phyloP scores from a whole-genome alignment of 2,113 vertebrate species.

The Myiopsitta monachus region DNA sequence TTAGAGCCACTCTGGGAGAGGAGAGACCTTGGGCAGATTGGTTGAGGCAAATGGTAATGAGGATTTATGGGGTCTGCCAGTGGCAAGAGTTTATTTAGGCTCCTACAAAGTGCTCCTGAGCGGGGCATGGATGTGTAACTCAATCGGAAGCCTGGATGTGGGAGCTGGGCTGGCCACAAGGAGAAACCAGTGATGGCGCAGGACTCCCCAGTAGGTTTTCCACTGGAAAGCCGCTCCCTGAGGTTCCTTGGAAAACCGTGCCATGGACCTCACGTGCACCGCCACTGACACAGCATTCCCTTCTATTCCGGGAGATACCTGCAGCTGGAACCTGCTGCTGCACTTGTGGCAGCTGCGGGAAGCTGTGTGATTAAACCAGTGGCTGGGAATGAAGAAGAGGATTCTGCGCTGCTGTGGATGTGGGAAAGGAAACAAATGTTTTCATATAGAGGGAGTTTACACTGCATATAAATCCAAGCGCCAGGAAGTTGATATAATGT shows the following conservation, averaged over 20 bases:
- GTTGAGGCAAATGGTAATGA: neutral
- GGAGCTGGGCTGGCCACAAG: neutral
- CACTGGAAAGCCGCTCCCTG: neutral
- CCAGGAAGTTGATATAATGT: conserved; percentile 29
- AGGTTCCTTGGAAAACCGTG: neutral
- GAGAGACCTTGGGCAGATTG: neutral
- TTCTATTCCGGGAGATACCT: neutral
- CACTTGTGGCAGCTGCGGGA: neutral
- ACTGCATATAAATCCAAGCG: neutral
- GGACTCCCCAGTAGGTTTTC: accelerated
- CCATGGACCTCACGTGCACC: neutral
- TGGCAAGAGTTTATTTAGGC: neutral
- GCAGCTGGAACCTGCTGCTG: neutral
- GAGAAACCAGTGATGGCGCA: neutral
- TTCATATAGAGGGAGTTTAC: conserved; percentile 38
- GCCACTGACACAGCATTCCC: accelerated
- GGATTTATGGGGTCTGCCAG: conserved; percentile 14
- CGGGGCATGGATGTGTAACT: neutral
- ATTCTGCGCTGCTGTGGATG: neutral
- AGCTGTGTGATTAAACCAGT: neutral
- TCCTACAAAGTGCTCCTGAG: neutral
- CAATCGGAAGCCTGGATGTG: accelerated
- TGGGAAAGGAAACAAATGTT: conserved; percentile 34
- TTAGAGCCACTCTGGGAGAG: neutral
- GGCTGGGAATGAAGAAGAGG: neutral